A percentile compares a stretch with the other conserved stretches of the same genome.
Conservation (phyloP, 2,113 vertebrate species). For the Vicugna pacos region DNA sequence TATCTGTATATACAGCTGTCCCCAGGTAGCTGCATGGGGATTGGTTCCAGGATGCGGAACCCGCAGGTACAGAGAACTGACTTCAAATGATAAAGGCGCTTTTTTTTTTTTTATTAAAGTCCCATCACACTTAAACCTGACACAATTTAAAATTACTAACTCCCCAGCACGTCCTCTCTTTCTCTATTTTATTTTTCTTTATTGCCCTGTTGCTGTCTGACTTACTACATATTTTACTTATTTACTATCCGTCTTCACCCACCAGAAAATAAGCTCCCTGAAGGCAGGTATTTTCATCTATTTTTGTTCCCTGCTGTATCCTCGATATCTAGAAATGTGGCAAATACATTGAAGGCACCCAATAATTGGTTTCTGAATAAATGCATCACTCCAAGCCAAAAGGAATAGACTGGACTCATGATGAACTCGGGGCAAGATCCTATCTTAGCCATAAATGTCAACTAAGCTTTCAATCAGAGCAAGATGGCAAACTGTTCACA, state of each 20-base stretch:
- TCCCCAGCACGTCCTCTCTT: background rate
- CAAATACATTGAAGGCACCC: background rate
- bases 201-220: background rate
- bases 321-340: background rate
- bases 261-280: background rate
- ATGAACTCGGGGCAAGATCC: background rate
- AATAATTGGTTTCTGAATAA: background rate
- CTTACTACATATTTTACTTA: background rate
- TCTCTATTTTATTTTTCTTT: background rate
- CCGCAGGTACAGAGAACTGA: background rate
- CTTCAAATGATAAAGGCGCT: background rate
- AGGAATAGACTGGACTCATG: background rate
- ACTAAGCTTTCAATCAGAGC: conserved; percentile 1
- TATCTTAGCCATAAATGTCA: background rate
- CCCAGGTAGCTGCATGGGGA: background rate
- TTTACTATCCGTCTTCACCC: background rate
- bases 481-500: background rate
- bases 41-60: background rate
- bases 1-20: background rate
- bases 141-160: background rate
- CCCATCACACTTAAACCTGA: background rate
- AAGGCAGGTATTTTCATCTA: background rate
- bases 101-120: no score
- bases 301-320: background rate
- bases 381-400: background rate